Percentiles rank a stretch among this genome's conserved stretches.
phyloP scores from a whole-genome alignment of 2,888 invertebrate genomes.

The Drosophila mercatorum region DNA sequence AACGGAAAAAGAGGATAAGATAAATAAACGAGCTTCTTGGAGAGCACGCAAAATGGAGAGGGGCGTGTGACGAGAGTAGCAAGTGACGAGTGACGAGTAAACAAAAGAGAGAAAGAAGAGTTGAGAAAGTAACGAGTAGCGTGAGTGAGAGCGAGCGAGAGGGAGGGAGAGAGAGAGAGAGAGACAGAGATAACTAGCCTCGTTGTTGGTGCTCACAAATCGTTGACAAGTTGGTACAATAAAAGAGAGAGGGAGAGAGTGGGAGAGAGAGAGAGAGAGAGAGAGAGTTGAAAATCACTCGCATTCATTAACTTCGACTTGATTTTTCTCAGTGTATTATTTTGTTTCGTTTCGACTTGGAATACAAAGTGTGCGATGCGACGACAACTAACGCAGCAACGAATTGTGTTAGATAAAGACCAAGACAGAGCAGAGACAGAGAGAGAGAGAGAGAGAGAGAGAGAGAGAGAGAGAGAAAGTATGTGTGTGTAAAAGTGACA shows the following conservation, averaged over 20 bases:
- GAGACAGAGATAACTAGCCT: constrained; percentile 22
- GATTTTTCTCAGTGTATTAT: constrained; percentile 16
- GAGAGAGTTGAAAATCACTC: constrained; percentile 45
- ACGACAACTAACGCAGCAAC: constrained; percentile 58
- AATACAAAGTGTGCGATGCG: constrained; percentile 63
- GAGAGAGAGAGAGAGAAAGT: constrained; percentile 7
- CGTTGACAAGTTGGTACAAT: constrained; percentile 4
- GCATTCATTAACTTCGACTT: constrained; percentile 17
- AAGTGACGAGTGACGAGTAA: constrained; percentile 22
- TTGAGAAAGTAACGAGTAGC: constrained; percentile 3
- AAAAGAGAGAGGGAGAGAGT: constrained; percentile 12
- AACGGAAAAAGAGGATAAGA: not conserved
- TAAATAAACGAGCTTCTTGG: constrained; percentile 7
- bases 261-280: constrained; percentile 15
- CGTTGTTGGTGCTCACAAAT: constrained; percentile 30
- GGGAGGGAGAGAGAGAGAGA: not conserved
- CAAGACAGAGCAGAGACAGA: constrained; percentile 6
- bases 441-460: constrained; percentile 11
- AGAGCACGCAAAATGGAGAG: constrained; percentile 19
- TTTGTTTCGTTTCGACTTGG: constrained; percentile 11
- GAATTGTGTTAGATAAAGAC: constrained; percentile 33
- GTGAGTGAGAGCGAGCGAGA: not conserved
- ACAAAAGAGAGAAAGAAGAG: constrained; percentile 13
- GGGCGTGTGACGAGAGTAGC: constrained; percentile 15
- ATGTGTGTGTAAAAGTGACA: constrained; percentile 3